Base-by-base conservation (phyloP, 2,888 invertebrate genomes). In the Eurytoma adleriae region DNA sequence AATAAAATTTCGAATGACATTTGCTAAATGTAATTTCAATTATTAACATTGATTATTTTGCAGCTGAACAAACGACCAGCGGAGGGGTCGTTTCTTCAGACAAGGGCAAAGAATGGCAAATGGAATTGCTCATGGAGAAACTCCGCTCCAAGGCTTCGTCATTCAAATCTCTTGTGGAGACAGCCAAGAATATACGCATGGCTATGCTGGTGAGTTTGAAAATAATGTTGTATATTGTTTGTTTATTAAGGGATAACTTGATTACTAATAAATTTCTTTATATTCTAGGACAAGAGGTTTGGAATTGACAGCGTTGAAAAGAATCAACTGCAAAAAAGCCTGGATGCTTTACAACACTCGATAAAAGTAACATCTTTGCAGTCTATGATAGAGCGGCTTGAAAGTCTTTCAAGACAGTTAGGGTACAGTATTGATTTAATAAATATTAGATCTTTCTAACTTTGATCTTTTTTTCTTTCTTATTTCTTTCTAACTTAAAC, bases 351-450 rank as follows among this genome's bases (percentile, higher is more conserved):
- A 85, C 98, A 98, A 88, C 96, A 97, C 91, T 97, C 97, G 82
- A 98, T 98, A 84, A 97, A 97, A 93, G 97, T 98, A 1, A 96
- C 96, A 80, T 97, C 97, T 0, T 92, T 97, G 69, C 97, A 97
- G 89, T 97, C 97, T 64, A 95, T 98, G 92, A 96, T 98, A 54
- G 98, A 98, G 89, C 93, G 98, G 82, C 92, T 98, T 80, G 98
- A 98, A 90, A 96, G 97, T 91, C 94, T 98, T 69, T 96, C 97
- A 0, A 93, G 98, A 77, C 98, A 98, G 90, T 92, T 98, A 82
- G 97, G 97, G 93, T 96, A 91, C 90, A 13, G 62, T 56, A 16
- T 74, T 50, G 1, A 30, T 59, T 56, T 16, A 20, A 52, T 61
- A 56, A n/a, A 64, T 54, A 30, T 12, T 50, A 70, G 30, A 24